phyloP scores from a whole-genome alignment of 2,888 invertebrate genomes.

The Agapostemon virescens region DNA sequence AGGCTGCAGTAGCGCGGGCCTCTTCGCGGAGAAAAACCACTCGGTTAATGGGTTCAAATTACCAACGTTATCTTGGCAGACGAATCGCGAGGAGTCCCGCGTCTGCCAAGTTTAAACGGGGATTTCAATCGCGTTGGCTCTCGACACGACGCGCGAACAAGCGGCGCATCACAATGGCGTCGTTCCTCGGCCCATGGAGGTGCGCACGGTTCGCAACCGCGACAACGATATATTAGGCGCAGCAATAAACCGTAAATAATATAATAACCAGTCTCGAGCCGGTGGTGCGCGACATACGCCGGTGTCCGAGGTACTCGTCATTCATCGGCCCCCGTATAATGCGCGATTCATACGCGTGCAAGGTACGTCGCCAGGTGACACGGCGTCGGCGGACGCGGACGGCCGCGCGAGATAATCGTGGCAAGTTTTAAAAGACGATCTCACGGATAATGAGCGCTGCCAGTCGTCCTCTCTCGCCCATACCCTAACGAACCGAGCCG shows the following conservation, averaged over 20 bases:
- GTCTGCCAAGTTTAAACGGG: neutral
- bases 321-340: constrained; percentile 30
- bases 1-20: neutral
- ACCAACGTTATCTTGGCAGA: neutral
- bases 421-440: constrained; percentile 36
- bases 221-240: constrained; percentile 27
- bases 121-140: constrained; percentile 4
- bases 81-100: neutral
- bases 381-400: constrained; percentile 37
- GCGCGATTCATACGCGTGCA: constrained; percentile 52
- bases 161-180: constrained; percentile 32
- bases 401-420: constrained; percentile 51
- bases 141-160: constrained; percentile 23
- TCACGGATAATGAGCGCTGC: constrained; percentile 45
- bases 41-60: neutral
- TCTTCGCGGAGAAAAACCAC: neutral
- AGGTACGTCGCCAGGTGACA: constrained; percentile 43
- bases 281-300: constrained; percentile 13
- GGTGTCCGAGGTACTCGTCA: constrained; percentile 9
- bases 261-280: constrained; percentile 38
- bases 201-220: neutral
- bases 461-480: constrained; percentile 20
- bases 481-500: constrained; percentile 43
- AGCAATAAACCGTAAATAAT: constrained; percentile 47
- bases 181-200: neutral